These are phyloP conservation scores for Leptinotarsa juncta DNA, from an alignment of 2,888 invertebrate genomes.

Conservation along the genomic window DNA sequence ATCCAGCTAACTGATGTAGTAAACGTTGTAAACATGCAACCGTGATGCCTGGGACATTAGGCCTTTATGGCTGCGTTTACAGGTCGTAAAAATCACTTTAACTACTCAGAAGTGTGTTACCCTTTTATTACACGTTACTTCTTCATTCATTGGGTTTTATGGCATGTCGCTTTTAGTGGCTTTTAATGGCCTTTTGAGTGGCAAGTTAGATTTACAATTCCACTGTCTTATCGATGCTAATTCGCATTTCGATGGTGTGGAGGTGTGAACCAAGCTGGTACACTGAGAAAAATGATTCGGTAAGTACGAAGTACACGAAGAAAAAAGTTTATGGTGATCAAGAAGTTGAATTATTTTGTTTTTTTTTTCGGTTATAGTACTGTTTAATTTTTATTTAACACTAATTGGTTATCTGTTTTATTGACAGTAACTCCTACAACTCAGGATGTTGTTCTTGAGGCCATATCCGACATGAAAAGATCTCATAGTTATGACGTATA, in stretches of 20 bases:
- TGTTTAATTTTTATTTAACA: no score
- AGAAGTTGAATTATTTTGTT: no score
- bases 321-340: neutral
- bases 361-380: no score
- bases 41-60: slow-evolving; percentile 66
- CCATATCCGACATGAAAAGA: no score
- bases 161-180: slow-evolving; percentile 60
- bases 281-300: neutral
- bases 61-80: slow-evolving; percentile 67
- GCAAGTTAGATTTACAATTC: slow-evolving; percentile 35
- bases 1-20: slow-evolving; percentile 61
- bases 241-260: neutral
- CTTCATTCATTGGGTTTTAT: slow-evolving; percentile 62
- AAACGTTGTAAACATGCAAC: slow-evolving; percentile 65
- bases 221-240: slow-evolving; percentile 5
- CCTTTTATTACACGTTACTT: slow-evolving; percentile 65
- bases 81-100: slow-evolving; percentile 68
- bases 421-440: no score
- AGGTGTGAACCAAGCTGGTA: neutral
- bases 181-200: slow-evolving; percentile 64
- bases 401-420: no score
- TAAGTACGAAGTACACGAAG: neutral
- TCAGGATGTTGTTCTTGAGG: no score
- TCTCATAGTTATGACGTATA: no score
- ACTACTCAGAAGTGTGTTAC: slow-evolving; percentile 66